Evolutionary conservation across 1,140 invertebrate genomes (phyloP).

Genomic region (Ooceraea biroi): DNA sequence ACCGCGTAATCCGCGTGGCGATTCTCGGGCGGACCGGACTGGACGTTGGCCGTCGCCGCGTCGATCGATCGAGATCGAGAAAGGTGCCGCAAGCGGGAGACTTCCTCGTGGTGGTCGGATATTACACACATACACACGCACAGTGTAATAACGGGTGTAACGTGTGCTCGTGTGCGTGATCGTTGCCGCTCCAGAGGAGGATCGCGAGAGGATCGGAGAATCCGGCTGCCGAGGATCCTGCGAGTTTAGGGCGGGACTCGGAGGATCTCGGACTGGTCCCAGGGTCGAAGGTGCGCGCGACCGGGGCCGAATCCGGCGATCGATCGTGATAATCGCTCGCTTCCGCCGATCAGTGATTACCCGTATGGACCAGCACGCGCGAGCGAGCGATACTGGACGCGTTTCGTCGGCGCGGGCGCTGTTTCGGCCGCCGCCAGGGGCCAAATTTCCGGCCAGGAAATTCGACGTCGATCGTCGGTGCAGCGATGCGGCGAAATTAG

Average conservation of each 20-base stretch:
- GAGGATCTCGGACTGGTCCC: neutral
- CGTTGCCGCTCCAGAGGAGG: neutral
- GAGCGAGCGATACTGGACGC: constrained; percentile 3
- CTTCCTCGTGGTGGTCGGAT: neutral
- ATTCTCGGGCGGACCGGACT: neutral
- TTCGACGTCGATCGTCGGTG: constrained; percentile 44
- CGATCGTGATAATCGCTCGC: constrained; percentile 20
- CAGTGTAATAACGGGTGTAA: no score
- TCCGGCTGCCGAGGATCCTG: neutral
- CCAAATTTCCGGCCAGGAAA: constrained; percentile 48
- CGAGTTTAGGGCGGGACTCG: neutral
- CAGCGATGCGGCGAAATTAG: constrained; percentile 32
- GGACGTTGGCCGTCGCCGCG: neutral
- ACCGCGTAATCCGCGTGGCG: neutral
- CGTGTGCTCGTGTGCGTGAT: constrained; percentile 15
- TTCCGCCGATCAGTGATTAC: constrained; percentile 3
- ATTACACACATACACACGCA: no score
- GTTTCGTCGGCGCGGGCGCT: constrained; percentile 10
- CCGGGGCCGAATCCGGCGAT: neutral
- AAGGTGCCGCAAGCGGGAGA: neutral
- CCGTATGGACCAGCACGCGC: constrained; percentile 40
- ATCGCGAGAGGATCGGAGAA: neutral
- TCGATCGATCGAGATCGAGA: constrained; percentile 23
- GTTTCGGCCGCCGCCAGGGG: constrained; percentile 5
- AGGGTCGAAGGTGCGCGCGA: neutral